Evolutionary conservation across 2,888 invertebrate genomes (phyloP).

Genomic region (Drosophila mimetica): DNA sequence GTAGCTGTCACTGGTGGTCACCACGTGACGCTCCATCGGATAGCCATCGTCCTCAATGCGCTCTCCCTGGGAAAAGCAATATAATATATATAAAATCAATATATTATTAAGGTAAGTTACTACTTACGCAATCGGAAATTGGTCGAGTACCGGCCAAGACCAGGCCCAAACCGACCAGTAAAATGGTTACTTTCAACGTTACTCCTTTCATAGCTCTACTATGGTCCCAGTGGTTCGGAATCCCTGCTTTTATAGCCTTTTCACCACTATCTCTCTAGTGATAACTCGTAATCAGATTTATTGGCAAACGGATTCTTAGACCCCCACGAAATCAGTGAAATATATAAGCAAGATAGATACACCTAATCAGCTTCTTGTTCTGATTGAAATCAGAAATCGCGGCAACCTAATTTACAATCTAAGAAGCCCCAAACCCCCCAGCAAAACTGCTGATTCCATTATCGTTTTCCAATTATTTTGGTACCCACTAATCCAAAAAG

Average conservation of each 20-base stretch:
- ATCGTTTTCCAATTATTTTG: constrained; percentile 38
- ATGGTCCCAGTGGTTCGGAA: background rate
- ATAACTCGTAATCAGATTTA: constrained; percentile 49
- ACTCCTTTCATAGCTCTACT: constrained; percentile 44
- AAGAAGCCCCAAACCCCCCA: constrained; percentile 15
- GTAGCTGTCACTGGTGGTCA: constrained; percentile 92
- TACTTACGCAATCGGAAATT: constrained; percentile 79
- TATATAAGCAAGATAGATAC: constrained; percentile 31
- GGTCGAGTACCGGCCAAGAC: constrained; percentile 55
- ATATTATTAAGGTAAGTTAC: too few species aligned
- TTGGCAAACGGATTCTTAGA: constrained; percentile 16
- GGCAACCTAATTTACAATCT: constrained; percentile 60
- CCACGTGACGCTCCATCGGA: constrained; percentile 88
- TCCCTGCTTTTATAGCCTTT: constrained; percentile 52
- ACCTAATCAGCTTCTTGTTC: constrained; percentile 55
- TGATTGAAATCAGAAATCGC: constrained; percentile 43
- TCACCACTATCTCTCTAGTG: constrained; percentile 49
- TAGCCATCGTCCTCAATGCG: constrained; percentile 85
- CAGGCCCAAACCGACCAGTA: constrained; percentile 46
- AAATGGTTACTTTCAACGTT: constrained; percentile 41
- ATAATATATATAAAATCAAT: background rate
- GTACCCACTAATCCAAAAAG: background rate
- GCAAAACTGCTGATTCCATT: constrained; percentile 30
- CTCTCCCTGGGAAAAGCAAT: constrained; percentile 55
- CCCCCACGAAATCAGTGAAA: constrained; percentile 36